phyloP scores from a whole-genome alignment of 1,140 invertebrate genomes.

The Pinna nobilis region DNA sequence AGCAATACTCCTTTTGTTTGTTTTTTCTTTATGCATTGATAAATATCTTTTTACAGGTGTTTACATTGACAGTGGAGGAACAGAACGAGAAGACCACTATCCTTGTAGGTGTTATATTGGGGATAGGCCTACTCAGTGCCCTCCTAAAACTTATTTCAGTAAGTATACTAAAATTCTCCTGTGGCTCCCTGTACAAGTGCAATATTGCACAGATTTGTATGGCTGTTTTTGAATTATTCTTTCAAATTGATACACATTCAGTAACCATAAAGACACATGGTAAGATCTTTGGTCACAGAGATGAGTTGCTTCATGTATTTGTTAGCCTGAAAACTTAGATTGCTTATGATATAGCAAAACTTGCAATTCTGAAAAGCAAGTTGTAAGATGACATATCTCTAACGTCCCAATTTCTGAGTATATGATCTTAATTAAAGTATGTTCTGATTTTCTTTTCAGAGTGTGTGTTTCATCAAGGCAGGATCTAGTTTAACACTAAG shows the following conservation, averaged over 20 bases:
- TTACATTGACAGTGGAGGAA: conserved; percentile 72
- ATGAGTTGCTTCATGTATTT: no score
- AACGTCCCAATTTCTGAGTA: no score
- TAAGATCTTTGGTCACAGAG: no score
- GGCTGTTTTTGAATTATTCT: background rate
- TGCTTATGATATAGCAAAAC: no score
- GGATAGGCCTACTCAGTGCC: conserved; percentile 80
- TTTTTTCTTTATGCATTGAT: no score
- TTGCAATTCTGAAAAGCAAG: no score
- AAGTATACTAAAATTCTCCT: no score
- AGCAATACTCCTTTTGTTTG: no score
- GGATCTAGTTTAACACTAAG: conserved; percentile 75
- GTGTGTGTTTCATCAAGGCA: conserved; percentile 52
- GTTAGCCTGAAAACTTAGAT: no score
- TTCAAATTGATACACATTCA: background rate
- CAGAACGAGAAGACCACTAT: conserved; percentile 79
- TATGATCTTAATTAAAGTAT: background rate
- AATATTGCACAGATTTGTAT: background rate
- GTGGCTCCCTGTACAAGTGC: no score
- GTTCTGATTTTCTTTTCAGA: conserved; percentile 36
- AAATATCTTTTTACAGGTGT: conserved; percentile 68
- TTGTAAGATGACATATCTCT: no score
- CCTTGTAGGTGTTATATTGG: conserved; percentile 82
- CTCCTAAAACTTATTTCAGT: conserved; percentile 81
- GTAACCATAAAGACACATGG: no score